Percentiles rank a stretch among this genome's conserved stretches.
phyloP scores from a whole-genome alignment of 2,888 invertebrate genomes.

The Melanostoma scalare region DNA sequence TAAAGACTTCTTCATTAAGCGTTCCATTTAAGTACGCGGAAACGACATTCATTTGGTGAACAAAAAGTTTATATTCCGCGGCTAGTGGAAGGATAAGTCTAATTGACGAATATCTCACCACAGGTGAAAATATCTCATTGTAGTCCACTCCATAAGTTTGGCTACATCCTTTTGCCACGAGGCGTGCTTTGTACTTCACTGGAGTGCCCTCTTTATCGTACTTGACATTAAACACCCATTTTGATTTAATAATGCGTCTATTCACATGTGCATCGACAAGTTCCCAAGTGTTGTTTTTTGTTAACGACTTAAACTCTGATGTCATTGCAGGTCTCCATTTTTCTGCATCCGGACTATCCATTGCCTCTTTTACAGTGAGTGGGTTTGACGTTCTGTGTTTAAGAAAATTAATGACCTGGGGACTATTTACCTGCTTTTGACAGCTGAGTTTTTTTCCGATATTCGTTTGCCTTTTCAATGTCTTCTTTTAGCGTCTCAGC shows the following conservation, averaged over 20 bases:
- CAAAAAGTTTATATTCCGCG: too few species aligned
- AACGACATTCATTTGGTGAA: too few species aligned
- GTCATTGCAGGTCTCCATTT: not conserved
- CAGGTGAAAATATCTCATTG: too few species aligned
- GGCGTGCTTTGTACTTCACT: not conserved
- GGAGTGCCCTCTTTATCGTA: not conserved
- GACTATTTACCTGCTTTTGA: not conserved
- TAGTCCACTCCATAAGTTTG: not conserved
- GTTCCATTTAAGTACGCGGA: constrained; percentile 9
- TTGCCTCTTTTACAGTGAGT: not conserved
- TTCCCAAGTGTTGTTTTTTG: not conserved
- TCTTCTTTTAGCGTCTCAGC: not conserved
- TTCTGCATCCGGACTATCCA: not conserved
- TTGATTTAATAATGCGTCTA: not conserved
- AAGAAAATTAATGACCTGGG: not conserved
- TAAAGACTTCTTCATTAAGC: constrained; percentile 31
- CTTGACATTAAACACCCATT: not conserved
- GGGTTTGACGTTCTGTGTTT: not conserved
- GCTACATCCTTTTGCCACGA: too few species aligned
- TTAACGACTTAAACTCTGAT: not conserved
- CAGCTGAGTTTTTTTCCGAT: not conserved
- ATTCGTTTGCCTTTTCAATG: not conserved
- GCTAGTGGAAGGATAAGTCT: too few species aligned
- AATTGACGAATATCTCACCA: too few species aligned
- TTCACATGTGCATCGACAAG: not conserved